These are phyloP conservation scores for Holothuria glaberrima DNA, from an alignment of 35 echinoderm and acorn worm species.

Conservation along the genomic window DNA sequence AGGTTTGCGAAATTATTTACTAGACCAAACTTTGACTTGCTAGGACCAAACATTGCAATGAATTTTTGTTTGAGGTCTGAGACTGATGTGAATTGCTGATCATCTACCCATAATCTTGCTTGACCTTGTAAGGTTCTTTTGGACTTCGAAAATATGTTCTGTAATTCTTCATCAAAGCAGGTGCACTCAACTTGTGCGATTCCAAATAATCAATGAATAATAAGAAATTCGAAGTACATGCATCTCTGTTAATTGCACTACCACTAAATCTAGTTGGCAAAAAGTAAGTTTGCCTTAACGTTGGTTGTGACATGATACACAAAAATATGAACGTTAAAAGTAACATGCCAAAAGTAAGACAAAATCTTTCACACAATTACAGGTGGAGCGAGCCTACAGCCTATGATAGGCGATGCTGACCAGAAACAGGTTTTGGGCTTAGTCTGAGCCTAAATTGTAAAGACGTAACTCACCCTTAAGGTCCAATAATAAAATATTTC, in stretches of 20 bases:
- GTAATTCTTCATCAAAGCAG: neutral
- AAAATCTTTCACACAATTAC: too few relatives aligned
- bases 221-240: neutral
- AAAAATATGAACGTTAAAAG: too few relatives aligned
- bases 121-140: slow-evolving; percentile 11
- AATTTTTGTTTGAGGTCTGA: too few relatives aligned
- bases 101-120: neutral
- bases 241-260: neutral
- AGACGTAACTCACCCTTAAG: too few relatives aligned
- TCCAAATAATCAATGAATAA: neutral
- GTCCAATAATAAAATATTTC: too few relatives aligned
- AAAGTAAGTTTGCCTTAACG: slow-evolving; percentile 8
- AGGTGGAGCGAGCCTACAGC: too few relatives aligned
- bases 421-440: too few relatives aligned
- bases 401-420: too few relatives aligned
- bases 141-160: neutral
- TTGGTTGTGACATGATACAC: neutral
- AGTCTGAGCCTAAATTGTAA: too few relatives aligned
- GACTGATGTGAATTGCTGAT: too few relatives aligned
- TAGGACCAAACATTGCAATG: neutral
- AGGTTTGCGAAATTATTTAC: neutral
- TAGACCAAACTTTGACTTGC: slow-evolving; percentile 3
- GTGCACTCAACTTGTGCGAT: neutral
- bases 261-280: slow-evolving; percentile 19
- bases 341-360: too few relatives aligned